Percentiles rank a stretch among this genome's conserved stretches.
Conservation (phyloP, 2,888 invertebrate genomes). For the Falcaria lacertinaria region DNA sequence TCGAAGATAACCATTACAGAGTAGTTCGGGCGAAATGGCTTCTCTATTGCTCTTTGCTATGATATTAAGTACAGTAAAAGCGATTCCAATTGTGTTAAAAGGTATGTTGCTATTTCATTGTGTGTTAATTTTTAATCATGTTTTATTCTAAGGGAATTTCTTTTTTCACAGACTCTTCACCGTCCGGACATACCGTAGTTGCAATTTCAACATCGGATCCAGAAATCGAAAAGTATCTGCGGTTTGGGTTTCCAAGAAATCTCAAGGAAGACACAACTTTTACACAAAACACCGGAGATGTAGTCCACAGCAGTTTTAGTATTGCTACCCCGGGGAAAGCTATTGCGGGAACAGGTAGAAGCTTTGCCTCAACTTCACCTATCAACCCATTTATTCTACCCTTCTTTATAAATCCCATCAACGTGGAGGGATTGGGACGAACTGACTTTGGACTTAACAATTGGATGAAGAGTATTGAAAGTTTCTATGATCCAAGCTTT, state of each 20-base stretch:
- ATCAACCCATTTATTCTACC: conserved; percentile 40
- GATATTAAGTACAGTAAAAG: conserved; percentile 17
- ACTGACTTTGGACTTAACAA: conserved; percentile 30
- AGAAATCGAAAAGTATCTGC: conserved; percentile 39
- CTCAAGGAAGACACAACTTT: conserved; percentile 2
- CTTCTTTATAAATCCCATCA: conserved; percentile 36
- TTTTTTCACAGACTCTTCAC: conserved; percentile 42
- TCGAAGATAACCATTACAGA: conserved; percentile 1
- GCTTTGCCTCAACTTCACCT: conserved; percentile 39
- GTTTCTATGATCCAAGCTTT: conserved; percentile 38
- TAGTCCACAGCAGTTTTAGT: conserved; percentile 32
- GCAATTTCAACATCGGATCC: conserved; percentile 53
- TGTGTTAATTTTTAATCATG: too few species aligned
- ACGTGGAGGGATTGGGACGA: conserved; percentile 30
- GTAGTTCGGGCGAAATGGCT: conserved; percentile 9
- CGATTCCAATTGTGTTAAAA: conserved; percentile 45
- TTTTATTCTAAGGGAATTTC: neutral
- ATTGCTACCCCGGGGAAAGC: conserved; percentile 37
- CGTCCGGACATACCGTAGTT: conserved; percentile 45
- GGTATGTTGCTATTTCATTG: too few species aligned
- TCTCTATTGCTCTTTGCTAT: conserved; percentile 12
- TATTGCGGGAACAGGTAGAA: conserved; percentile 38
- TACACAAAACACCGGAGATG: conserved; percentile 10
- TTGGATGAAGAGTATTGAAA: conserved; percentile 43
- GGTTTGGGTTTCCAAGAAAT: conserved; percentile 13